Evolutionary conservation across 2,888 invertebrate genomes (phyloP), one percentile per base, ranked within the genome.

Genomic region (Cinara cedri): DNA sequence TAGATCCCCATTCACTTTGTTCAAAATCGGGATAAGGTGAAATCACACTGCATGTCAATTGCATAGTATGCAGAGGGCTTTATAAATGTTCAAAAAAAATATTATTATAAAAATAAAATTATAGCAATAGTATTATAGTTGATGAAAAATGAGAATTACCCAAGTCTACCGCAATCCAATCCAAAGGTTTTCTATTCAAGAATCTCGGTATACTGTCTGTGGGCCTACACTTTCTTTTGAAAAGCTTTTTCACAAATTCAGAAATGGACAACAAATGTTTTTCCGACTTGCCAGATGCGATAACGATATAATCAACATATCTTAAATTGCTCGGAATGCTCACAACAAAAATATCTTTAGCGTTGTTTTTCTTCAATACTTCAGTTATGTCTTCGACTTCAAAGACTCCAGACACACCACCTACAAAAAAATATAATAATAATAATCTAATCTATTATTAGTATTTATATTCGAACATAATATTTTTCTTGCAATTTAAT

Each of bases 161-260:
- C 87, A 97, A 88, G 88, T 97, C 97, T 85, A 97, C 84, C 24
- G 96, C 96, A 86, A 94, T 89, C 97, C 97, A 97, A 83, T 94
- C 91, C 71, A 89, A 89, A 14, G 91, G 91, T 72, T 89, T 87
- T 85, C 89, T 88, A 34, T 95, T 96, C 87, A 96, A 95, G 82
- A 95, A 89, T 84, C 87, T 89, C 0, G 96, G 93, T 83, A 93
- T 87, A 24, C 85, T 83, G 85, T 97, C 96, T 6, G 49, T 21
- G 82, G 87, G 85, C 34, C 85, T 66, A 55, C 89, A 88, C 85
- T 94, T 95, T 74, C 89, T 88, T 87, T 95, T 95, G 84, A 88
- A 95, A 62, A 93, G 88, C 85, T 89, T 92, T 81, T 91, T 88
- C 0, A 95, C 90, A 86, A 93, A 93, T 83, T 91, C 90, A 0